phyloP scores from a whole-genome alignment of 2,113 vertebrate species.

The Chauna torquata region DNA sequence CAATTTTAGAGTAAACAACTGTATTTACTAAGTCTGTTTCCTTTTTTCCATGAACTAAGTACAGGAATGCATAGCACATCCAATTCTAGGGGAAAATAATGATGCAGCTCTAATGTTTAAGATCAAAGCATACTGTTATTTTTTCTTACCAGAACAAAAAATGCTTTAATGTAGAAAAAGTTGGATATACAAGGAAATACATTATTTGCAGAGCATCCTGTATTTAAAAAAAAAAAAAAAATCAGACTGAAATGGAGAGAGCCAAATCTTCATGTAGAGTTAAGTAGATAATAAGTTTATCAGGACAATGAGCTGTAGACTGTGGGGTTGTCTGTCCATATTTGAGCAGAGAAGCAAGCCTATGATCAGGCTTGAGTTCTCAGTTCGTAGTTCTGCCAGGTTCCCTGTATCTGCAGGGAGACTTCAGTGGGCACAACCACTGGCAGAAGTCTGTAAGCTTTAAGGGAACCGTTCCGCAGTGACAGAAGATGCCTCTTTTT shows the following conservation, averaged over 20 bases:
- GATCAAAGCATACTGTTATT: neutral
- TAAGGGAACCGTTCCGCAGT: accelerated
- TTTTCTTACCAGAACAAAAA: neutral
- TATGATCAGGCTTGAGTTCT: neutral
- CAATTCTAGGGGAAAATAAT: neutral
- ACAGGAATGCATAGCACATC: neutral
- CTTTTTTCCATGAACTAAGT: neutral
- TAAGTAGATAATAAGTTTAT: neutral
- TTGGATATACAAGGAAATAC: neutral
- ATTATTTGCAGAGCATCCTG: neutral
- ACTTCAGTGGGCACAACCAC: neutral
- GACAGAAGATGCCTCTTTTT: neutral
- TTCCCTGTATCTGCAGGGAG: neutral
- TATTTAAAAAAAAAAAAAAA: neutral
- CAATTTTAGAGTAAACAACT: neutral
- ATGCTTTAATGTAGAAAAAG: neutral
- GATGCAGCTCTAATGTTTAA: neutral
- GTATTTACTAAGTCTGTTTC: neutral
- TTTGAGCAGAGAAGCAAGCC: neutral
- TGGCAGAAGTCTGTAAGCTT: neutral
- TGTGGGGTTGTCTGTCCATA: too few relatives aligned
- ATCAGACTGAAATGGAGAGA: neutral
- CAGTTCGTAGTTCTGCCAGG: neutral
- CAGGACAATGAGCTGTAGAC: neutral
- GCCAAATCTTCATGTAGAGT: neutral